phyloP scores from a whole-genome alignment of 2,113 vertebrate species.

The Oreochromis spilurus region DNA sequence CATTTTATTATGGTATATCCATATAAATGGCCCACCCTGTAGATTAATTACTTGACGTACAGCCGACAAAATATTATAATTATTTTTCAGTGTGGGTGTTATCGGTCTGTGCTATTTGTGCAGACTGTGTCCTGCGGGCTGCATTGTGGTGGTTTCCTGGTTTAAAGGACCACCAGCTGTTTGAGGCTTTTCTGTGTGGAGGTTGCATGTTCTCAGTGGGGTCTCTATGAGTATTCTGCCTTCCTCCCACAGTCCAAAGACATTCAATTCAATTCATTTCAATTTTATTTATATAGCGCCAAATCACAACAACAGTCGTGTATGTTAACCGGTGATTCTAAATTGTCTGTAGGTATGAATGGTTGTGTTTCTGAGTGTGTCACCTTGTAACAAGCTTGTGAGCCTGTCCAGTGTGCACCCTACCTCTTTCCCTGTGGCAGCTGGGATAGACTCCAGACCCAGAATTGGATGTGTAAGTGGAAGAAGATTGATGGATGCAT shows the following conservation, averaged over 20 bases:
- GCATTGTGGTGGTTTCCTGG: neutral
- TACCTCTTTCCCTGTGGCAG: neutral
- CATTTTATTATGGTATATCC: too few relatives aligned
- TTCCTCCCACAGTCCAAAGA: neutral
- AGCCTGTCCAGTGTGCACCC: neutral
- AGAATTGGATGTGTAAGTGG: neutral
- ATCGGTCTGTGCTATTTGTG: too few relatives aligned
- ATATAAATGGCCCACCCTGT: too few relatives aligned
- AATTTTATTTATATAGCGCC: too few relatives aligned
- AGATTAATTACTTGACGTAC: neutral
- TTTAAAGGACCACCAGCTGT: neutral
- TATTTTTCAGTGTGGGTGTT: neutral
- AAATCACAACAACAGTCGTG: neutral
- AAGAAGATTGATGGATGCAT: neutral
- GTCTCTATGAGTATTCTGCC: neutral
- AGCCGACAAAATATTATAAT: neutral
- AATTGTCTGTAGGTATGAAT: neutral
- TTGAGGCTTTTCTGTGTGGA: neutral
- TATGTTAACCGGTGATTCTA: neutral
- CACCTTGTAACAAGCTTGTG: neutral
- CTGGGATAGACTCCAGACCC: neutral
- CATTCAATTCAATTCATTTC: too few relatives aligned
- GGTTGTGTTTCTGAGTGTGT: neutral
- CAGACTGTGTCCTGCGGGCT: neutral
- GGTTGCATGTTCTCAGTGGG: neutral